Evolutionary conservation across 2,888 invertebrate genomes (phyloP).

Genomic region (Syritta pipiens): DNA sequence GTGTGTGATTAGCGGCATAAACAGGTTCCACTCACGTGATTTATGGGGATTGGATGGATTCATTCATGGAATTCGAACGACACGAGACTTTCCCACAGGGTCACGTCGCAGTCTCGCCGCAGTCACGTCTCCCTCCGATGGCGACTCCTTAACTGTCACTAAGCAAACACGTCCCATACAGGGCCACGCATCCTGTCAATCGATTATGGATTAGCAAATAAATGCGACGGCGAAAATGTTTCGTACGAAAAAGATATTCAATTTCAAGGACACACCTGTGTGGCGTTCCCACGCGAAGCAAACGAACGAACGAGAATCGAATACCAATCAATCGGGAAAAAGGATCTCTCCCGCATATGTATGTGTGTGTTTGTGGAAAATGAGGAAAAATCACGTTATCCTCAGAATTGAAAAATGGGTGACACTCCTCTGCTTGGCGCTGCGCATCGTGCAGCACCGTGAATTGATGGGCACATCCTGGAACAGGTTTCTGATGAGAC

Average conservation of each 20-base stretch:
- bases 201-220: constrained; percentile 67
- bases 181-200: constrained; percentile 44
- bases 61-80: constrained; percentile 8
- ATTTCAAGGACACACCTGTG: constrained; percentile 62
- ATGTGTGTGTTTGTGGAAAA: constrained; percentile 12
- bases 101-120: background rate
- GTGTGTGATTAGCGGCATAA: constrained; percentile 56
- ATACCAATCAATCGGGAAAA: constrained; percentile 49
- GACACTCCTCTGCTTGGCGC: constrained; percentile 49
- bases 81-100: constrained; percentile 4
- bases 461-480: constrained; percentile 57
- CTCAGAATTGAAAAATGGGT: constrained; percentile 50
- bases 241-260: constrained; percentile 54
- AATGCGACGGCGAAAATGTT: constrained; percentile 29
- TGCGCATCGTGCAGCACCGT: constrained; percentile 3
- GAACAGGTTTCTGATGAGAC: constrained; percentile 65
- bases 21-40: constrained; percentile 40
- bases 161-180: constrained; percentile 32
- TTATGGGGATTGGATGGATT: constrained; percentile 26
- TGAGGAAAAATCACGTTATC: constrained; percentile 52
- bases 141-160: constrained; percentile 3
- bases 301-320: constrained; percentile 58
- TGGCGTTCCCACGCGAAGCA: constrained; percentile 57
- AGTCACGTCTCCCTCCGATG: constrained; percentile 20
- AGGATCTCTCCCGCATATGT: constrained; percentile 23